Evolutionary conservation across 2,113 vertebrate genomes (phyloP).

Genomic region (Protobothrops mucrosquamatus): DNA sequence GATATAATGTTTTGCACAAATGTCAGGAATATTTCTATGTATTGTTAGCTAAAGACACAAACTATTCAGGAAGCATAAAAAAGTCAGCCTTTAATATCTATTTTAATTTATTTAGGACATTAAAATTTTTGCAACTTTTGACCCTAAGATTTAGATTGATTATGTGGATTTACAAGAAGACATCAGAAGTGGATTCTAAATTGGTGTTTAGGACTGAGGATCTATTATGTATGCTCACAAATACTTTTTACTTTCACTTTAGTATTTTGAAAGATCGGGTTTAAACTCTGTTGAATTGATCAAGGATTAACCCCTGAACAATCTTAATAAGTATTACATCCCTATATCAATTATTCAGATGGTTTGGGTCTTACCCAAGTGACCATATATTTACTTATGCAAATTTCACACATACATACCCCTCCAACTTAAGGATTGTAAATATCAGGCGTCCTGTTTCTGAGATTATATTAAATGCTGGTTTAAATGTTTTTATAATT

Average conservation of each 20-base stretch:
- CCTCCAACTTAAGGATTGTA: neutral
- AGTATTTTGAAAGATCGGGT: neutral
- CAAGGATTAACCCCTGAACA: neutral
- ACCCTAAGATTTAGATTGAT: neutral
- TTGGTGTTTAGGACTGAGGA: neutral
- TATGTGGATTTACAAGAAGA: neutral
- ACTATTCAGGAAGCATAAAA: neutral
- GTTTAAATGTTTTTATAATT: neutral
- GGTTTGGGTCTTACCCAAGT: neutral
- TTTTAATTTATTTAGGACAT: neutral
- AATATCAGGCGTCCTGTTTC: neutral
- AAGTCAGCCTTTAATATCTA: neutral
- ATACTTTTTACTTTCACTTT: neutral
- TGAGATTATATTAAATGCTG: neutral
- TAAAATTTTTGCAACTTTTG: neutral
- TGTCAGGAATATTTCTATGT: constrained; percentile 29
- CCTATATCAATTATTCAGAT: neutral
- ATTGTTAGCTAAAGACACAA: constrained; percentile 7
- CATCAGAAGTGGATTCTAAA: neutral
- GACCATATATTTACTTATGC: neutral
- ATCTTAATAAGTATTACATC: neutral
- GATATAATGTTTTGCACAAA: constrained; percentile 67
- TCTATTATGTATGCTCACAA: neutral
- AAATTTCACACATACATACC: neutral
- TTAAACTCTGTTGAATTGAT: neutral